phyloP scores from a whole-genome alignment of 1,140 invertebrate genomes.

The Drosophila busckii region DNA sequence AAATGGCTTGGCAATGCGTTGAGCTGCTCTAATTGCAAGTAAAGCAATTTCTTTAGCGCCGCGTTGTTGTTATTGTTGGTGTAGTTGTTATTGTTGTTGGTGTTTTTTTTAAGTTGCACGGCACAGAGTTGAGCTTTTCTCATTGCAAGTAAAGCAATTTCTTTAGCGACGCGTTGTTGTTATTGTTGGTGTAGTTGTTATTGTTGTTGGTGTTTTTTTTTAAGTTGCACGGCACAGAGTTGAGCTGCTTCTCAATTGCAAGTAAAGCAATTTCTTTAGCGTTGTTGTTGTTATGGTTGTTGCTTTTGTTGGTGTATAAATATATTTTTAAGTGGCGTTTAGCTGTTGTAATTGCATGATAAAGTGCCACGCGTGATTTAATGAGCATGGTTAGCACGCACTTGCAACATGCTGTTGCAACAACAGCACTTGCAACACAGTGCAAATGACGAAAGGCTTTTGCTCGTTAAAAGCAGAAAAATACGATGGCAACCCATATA shows the following conservation, averaged over 20 bases:
- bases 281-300: background rate
- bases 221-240: too few species aligned
- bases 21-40: slow-evolving; percentile 12
- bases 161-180: too few species aligned
- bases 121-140: slow-evolving; percentile 20
- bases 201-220: too few species aligned
- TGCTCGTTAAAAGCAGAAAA: background rate
- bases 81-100: too few species aligned
- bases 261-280: slow-evolving; percentile 11
- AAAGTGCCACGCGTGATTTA: slow-evolving; percentile 59
- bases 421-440: slow-evolving; percentile 27
- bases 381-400: slow-evolving; percentile 33
- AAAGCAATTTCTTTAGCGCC: slow-evolving; percentile 11
- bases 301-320: background rate
- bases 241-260: slow-evolving; percentile 13
- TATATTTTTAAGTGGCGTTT: slow-evolving; percentile 29
- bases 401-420: slow-evolving; percentile 58
- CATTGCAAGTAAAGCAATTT: too few species aligned
- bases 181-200: too few species aligned
- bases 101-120: too few species aligned
- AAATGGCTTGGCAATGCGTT: too few species aligned
- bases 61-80: background rate
- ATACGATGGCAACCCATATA: slow-evolving; percentile 5
- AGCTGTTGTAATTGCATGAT: slow-evolving; percentile 60
- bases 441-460: background rate